Evolutionary conservation across 1,140 invertebrate species (phyloP), one percentile per base, ranked within the genome.

Genomic region (Grapholita molesta): DNA sequence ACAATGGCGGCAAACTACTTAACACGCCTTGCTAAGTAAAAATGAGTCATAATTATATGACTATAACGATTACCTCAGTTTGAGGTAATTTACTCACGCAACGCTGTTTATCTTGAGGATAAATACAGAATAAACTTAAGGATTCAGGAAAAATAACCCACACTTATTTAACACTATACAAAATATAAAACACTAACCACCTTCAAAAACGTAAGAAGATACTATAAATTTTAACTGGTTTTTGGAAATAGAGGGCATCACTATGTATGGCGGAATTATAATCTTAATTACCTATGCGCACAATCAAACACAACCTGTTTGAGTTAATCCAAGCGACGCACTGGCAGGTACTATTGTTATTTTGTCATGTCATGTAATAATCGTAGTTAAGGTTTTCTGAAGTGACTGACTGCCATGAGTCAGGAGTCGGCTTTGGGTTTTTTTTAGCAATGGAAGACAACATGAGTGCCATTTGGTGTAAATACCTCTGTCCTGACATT

Each of bases 91-190:
- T 7, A 48, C 42, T 48, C 15, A 48, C 42, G 9, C n/a, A 2
- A 18, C 18, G 6, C 18, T 21, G 6, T 21, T 21, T 48, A 48
- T 48, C 42, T 48, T 18, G 21, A 48, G 42, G 42, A 48, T 21
- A 48, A 21, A 48, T 61, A 25, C 57, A 32, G 55, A 30, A 57
- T 57, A 61, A 61, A 28, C n/a, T 7, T 11, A 61, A 61, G 57
- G 15, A 28, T 38, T 15, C 12, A 38, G 35, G n/a, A 61, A 61
- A 32, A n/a, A n/a, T n/a, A n/a, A 15, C 9, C 12, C 25, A 61
- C 30, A 61, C 12, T 61, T 28, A 25, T 28, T 61, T 61, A 61
- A 61, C 24, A 21, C 15, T 28, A 61, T 4, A 9, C 0, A 8
- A 5, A 21, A 48, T 48, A 15, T 42, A 15, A 42, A 42, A 6